These are phyloP conservation scores for Amblyraja radiata DNA, from an alignment of 2,797 vertebrate species.

Conservation along the genomic window DNA sequence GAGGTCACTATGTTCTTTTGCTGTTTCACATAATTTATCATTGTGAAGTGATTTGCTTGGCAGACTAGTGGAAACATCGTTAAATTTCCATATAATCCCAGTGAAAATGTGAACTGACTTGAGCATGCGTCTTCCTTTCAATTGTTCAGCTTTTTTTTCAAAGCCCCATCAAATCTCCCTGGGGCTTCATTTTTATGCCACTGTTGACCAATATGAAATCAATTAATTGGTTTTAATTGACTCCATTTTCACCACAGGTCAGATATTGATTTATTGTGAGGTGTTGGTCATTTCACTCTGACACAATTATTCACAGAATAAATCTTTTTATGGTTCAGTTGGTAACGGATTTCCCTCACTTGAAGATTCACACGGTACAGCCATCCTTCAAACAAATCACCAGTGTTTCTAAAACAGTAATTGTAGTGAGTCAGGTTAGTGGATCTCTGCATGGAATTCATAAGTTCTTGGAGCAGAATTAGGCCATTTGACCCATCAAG, in stretches of 20 bases:
- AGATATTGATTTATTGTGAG: not conserved
- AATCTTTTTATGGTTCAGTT: not conserved
- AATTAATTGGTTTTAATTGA: not conserved
- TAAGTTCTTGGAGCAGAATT: no score
- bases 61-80: conserved; percentile 42
- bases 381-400: not conserved
- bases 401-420: not conserved
- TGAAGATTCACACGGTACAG: not conserved
- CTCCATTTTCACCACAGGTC: not conserved
- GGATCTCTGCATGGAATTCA: not conserved
- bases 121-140: not conserved
- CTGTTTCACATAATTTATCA: conserved; percentile 26
- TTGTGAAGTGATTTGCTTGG: conserved; percentile 38
- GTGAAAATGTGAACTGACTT: not conserved
- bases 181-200: not conserved
- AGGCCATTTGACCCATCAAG: no score
- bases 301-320: not conserved
- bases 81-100: not conserved
- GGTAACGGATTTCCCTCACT: not conserved
- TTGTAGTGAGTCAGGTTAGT: not conserved
- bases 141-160: not conserved
- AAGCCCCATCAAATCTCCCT: not conserved
- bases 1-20: conserved; percentile 19
- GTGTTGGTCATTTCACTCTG: not conserved
- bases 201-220: not conserved